A percentile compares a stretch with the other conserved stretches of the same genome.
Evolutionary conservation across 1,140 invertebrate species (phyloP).

Genomic region (Ruditapes philippinarum): DNA sequence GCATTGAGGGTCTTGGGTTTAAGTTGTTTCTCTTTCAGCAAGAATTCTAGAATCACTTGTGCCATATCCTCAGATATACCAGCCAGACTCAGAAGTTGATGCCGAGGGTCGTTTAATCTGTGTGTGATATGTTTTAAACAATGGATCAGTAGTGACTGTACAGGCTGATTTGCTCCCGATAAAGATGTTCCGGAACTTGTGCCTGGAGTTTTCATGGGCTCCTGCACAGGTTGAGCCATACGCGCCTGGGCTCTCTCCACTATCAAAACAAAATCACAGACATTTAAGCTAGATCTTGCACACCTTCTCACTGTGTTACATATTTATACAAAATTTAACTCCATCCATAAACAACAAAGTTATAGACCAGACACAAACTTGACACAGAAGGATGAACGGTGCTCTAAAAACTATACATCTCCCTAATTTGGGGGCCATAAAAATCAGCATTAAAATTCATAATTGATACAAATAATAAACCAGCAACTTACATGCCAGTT

Average conservation of each 20-base stretch:
- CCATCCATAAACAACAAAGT: too few species aligned
- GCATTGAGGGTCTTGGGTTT: slow-evolving; percentile 79
- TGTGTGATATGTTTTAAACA: slow-evolving; percentile 75
- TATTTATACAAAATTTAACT: too few species aligned
- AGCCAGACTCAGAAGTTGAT: slow-evolving; percentile 74
- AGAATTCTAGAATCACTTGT: slow-evolving; percentile 75
- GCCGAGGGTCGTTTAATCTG: slow-evolving; percentile 76
- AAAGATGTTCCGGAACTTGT: neutral
- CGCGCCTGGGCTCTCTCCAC: slow-evolving; percentile 78
- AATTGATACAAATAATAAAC: too few species aligned
- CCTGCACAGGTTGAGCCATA: slow-evolving; percentile 52
- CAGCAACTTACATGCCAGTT: slow-evolving; percentile 80
- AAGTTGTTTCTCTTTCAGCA: slow-evolving; percentile 80
- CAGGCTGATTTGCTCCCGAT: neutral
- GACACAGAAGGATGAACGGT: too few species aligned
- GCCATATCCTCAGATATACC: slow-evolving; percentile 80
- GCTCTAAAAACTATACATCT: too few species aligned
- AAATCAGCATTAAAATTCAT: too few species aligned
- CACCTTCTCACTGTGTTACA: too few species aligned
- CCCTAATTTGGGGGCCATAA: too few species aligned
- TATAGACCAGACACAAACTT: too few species aligned
- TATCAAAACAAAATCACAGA: slow-evolving; percentile 53
- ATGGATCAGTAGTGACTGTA: slow-evolving; percentile 67
- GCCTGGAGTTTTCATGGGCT: neutral
- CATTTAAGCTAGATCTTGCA: too few species aligned